Base-by-base conservation (phyloP, 2,888 invertebrate genomes). In the Gymnoscelis rufifasciata region DNA sequence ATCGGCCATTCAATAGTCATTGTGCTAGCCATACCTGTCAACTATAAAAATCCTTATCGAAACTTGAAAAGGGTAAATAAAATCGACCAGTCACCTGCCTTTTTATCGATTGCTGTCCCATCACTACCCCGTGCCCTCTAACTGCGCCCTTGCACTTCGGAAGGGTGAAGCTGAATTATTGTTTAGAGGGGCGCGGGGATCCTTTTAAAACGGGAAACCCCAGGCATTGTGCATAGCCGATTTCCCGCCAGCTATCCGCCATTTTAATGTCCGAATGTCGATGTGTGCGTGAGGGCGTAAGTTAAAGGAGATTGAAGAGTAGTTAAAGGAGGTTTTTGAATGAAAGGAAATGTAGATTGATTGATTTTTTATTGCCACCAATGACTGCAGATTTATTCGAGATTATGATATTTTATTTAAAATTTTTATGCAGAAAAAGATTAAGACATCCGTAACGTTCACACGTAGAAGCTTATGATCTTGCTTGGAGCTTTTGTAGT, bases 131-230 rank as follows among this genome's bases (percentile, higher is more conserved):
- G 53, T 72, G 78, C 81, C 83, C 82, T 74, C 77, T 81, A 77
- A 86, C 79, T 83, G 86, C 83, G 87, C 87, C 88, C 87, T 88
- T 87, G 87, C 88, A 87, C 88, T 87, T 86, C 79, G 82, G 80
- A 81, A 83, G 87, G 87, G 87, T 86, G 78, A 83, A 84, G 78
- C 79, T 87, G 84, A 88, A 87, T 88, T 88, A 88, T 88, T 86
- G 88, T 87, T 84, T 82, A 83, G 77, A 78, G 78, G 82, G 75
- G 71, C 57, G 58, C 64, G 68, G 68, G 72, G 59, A 66, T 62
- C 62, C 77, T 81, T 86, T 86, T 84, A 86, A 87, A 83, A 76
- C 80, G 86, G 88, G 86, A 87, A 88, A 87, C 87, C 84, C 88
- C 82, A 75, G 74, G 74, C 74, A 82, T 87, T 87, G 87, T 87